phyloP scores from a whole-genome alignment of 2,888 invertebrate genomes.

The Lasioglossum morio region DNA sequence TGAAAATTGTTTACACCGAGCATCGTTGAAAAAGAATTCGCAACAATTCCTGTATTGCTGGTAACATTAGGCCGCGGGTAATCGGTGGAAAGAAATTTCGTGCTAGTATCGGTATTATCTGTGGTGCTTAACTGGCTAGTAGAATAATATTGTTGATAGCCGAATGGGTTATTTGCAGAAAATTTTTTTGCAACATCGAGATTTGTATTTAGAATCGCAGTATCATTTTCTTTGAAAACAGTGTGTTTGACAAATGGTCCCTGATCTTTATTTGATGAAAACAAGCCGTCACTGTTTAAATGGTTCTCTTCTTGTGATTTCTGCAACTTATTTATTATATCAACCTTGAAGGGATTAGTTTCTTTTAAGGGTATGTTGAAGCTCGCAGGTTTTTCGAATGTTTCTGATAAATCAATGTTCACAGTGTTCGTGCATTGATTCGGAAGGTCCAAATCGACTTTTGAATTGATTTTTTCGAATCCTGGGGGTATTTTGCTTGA shows the following conservation, averaged over 20 bases:
- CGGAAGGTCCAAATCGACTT: neutral
- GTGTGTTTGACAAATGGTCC: neutral
- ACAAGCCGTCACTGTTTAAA: neutral
- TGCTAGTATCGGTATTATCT: neutral
- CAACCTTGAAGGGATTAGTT: constrained; percentile 62
- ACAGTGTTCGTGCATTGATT: neutral
- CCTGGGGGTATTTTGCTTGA: neutral
- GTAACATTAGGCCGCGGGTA: neutral
- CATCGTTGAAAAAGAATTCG: neutral
- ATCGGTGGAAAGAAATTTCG: neutral
- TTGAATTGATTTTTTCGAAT: neutral
- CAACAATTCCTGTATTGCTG: neutral
- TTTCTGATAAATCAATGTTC: neutral
- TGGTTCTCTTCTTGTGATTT: constrained; percentile 12
- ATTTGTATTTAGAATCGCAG: neutral
- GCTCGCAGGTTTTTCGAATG: neutral
- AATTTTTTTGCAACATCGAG: neutral
- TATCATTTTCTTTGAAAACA: neutral
- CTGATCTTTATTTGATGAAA: neutral
- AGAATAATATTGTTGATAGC: neutral
- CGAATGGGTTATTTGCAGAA: neutral
- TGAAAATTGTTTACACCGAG: neutral
- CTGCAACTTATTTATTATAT: constrained; percentile 15
- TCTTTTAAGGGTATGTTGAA: constrained; percentile 28
- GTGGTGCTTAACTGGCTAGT: neutral